Evolutionary conservation across 2,888 invertebrate species (phyloP).

Genomic region (Orchesellides sinensis): DNA sequence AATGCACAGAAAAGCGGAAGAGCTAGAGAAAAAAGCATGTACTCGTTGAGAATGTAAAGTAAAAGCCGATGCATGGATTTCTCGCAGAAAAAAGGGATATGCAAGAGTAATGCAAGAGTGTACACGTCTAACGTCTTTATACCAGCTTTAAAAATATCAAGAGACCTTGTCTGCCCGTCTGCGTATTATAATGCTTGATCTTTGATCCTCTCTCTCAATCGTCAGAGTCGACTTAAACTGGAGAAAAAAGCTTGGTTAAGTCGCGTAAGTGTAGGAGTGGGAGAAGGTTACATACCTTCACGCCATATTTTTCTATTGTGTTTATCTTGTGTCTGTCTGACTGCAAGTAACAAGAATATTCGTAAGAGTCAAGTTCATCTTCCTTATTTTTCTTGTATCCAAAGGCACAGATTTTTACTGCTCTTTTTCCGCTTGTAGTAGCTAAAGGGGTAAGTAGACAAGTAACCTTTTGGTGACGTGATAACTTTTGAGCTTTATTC

Average conservation of each 20-base stretch:
- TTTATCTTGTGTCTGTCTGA: no score
- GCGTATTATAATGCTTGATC: constrained; percentile 1
- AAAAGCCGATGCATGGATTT: no score
- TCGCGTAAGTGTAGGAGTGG: no score
- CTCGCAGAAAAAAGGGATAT: not conserved
- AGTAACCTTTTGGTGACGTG: no score
- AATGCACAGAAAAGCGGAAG: constrained; percentile 5
- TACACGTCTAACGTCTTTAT: not conserved
- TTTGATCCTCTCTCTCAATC: constrained; percentile 42
- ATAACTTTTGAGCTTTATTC: not conserved
- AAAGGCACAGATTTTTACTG: constrained; percentile 14
- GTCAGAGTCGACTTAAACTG: constrained; percentile 11
- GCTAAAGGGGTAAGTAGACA: not conserved
- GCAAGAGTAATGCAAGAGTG: constrained; percentile 1
- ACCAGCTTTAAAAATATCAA: not conserved
- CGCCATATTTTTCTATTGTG: not conserved
- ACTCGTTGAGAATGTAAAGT: no score
- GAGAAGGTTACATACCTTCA: no score
- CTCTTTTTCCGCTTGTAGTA: not conserved
- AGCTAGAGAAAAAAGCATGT: not conserved
- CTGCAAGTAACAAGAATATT: not conserved
- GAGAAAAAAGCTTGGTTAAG: not conserved
- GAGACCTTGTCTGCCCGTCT: constrained; percentile 5
- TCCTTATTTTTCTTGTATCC: no score
- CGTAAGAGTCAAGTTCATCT: constrained; percentile 19